Base-by-base conservation (phyloP, 2,113 vertebrate genomes). In the Sigmodon hispidus region DNA sequence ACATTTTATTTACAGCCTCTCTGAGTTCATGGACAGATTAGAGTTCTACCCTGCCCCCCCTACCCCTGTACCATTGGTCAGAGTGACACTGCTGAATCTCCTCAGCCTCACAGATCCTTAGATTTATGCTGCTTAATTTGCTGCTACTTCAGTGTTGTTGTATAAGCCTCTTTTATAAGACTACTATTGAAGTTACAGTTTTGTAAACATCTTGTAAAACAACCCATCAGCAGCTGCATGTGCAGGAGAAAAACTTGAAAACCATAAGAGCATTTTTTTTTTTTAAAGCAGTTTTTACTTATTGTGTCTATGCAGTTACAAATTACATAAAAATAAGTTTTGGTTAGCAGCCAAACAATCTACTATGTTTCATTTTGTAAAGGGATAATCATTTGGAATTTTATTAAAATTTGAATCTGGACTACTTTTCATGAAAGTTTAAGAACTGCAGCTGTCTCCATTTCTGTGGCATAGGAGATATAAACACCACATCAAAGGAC, bases 381-480 rank as follows among this genome's bases (percentile, higher is more conserved):
- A 61, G 63, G 34, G 21, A 85, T 57, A 91, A 67, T 95, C 45
- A 95, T 59, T 95, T 94, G 91, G 13, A 90, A 94, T 97, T 91
- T 96, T 96, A 84, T 92, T 98, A 94, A 93, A 89, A 94, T 93
- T 97, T 29, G 92, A 69, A 91, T 91, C 29, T 94, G 67, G 24
- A 93, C 43, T 92, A 76, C 85, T 96, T 94, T 95, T 93, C 70
- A 90, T 91, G 48, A 7, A 92, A 89, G 17, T 61, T 89, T 59
- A 96, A 94, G 92, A 69, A 91, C 72, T 91, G 69, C 0, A 86
- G 48, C 34, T 63, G 81, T 36, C n/a, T 15, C 48, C 29, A 70
- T 83, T 97, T 91, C 61, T 75, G 76, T 89, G 55, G 85, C 10
- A 3, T 61, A 7, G 55, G 69, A 87, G 31, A 55, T 94, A 89